Conservation (phyloP, 2,888 invertebrate genomes). For the Lasius platythorax region DNA sequence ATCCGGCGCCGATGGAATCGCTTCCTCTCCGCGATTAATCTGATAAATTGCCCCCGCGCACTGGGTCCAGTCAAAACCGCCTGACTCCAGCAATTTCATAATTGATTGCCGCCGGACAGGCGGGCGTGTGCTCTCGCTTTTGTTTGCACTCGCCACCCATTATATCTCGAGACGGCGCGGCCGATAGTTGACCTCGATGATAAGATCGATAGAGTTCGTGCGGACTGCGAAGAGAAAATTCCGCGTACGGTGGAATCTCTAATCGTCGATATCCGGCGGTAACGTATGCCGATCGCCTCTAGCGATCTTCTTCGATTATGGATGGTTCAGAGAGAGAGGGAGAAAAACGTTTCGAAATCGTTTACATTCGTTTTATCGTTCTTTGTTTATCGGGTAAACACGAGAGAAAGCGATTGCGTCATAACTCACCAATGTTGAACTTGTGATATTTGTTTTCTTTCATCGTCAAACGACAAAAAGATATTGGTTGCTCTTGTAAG, state of each 20-base stretch:
- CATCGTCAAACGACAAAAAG: background rate
- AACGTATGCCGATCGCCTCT: background rate
- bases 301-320: background rate
- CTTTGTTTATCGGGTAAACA: background rate
- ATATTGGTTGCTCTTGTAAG: background rate
- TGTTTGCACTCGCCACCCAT: conserved; percentile 51
- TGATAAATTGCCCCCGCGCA: conserved; percentile 77
- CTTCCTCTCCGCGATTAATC: conserved; percentile 79
- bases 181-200: conserved; percentile 17
- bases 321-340: too few relatives aligned
- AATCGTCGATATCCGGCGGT: background rate
- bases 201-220: conserved; percentile 46
- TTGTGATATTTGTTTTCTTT: background rate
- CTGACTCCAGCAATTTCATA: conserved; percentile 74
- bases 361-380: background rate
- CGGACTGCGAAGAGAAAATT: background rate
- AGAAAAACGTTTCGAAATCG: background rate
- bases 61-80: conserved; percentile 68
- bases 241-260: background rate
- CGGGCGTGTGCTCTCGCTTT: conserved; percentile 37
- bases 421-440: background rate
- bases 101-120: conserved; percentile 76
- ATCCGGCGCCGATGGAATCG: conserved; percentile 71
- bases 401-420: background rate
- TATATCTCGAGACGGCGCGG: conserved; percentile 45